These are phyloP conservation scores for Mycalesis mineus DNA, from an alignment of 2,888 invertebrate species.

Conservation along the genomic window DNA sequence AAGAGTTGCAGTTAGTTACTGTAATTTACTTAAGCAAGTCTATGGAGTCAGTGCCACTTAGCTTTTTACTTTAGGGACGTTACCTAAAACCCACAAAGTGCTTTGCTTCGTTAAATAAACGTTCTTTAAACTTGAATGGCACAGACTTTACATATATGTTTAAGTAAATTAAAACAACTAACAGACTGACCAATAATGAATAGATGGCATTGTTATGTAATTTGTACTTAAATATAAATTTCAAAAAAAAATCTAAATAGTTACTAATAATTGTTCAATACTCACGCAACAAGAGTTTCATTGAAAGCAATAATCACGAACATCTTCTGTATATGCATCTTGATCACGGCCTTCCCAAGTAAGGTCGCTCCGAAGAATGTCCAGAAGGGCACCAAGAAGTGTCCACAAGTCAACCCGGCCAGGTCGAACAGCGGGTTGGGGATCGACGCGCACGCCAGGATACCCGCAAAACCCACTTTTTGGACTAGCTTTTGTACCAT, in stretches of 20 bases:
- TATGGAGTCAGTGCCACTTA: too few relatives aligned
- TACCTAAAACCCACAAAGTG: too few relatives aligned
- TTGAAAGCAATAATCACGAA: constrained; percentile 98
- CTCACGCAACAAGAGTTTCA: constrained; percentile 92
- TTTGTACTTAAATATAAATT: too few relatives aligned
- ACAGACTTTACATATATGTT: too few relatives aligned
- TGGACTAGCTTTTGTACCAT: constrained; percentile 94
- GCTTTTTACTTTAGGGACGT: too few relatives aligned
- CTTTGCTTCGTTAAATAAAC: too few relatives aligned
- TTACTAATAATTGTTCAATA: constrained; percentile 21
- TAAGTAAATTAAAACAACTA: too few relatives aligned
- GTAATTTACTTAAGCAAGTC: too few relatives aligned
- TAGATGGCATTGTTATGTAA: too few relatives aligned
- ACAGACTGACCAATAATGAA: too few relatives aligned
- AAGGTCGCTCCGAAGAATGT: constrained; percentile 99
- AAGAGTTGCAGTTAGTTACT: too few relatives aligned
- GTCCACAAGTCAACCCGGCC: constrained; percentile 98
- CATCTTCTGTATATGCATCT: constrained; percentile 98
- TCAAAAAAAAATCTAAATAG: not conserved
- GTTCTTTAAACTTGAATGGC: too few relatives aligned
- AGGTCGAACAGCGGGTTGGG: constrained; percentile 99
- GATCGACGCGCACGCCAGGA: constrained; percentile 96
- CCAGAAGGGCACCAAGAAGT: constrained; percentile 99
- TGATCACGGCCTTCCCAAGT: constrained; percentile 97
- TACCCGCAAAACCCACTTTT: constrained; percentile 96